A percentile compares a stretch with the other conserved stretches of the same genome.
These are phyloP conservation scores for Samia ricini DNA, from an alignment of 1,140 invertebrate species.

Conservation along the genomic window DNA sequence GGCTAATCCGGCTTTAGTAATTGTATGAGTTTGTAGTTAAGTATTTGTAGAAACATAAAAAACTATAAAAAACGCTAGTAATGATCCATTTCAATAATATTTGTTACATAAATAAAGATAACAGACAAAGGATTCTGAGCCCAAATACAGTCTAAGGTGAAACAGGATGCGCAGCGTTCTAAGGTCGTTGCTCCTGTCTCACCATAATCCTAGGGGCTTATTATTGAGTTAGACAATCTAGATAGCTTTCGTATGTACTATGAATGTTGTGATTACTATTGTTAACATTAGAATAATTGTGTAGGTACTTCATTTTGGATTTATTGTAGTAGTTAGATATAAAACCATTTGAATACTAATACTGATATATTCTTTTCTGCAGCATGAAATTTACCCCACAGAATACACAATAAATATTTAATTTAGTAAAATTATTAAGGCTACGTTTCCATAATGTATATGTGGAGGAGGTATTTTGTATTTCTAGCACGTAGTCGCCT, in stretches of 20 bases:
- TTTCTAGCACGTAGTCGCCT: constrained; percentile 21
- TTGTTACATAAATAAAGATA: neutral
- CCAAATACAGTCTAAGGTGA: neutral
- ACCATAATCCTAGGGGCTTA: constrained; percentile 45
- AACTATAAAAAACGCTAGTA: neutral
- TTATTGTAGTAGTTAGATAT: too few relatives aligned
- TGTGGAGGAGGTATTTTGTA: constrained; percentile 16
- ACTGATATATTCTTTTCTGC: too few relatives aligned
- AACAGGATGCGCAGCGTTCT: too few relatives aligned
- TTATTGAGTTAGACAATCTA: constrained; percentile 33
- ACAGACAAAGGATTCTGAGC: neutral
- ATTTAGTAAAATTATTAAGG: constrained; percentile 12
- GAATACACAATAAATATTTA: constrained; percentile 5
- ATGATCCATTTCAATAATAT: neutral
- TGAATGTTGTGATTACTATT: constrained; percentile 4
- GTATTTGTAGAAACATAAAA: neutral
- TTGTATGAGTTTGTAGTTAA: too few relatives aligned
- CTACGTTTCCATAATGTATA: neutral
- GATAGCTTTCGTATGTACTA: neutral
- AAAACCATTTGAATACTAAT: too few relatives aligned
- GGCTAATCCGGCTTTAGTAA: too few relatives aligned
- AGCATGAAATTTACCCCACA: neutral
- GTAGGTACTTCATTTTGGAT: too few relatives aligned
- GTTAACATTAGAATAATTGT: constrained; percentile 18
- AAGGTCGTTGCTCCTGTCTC: constrained; percentile 42